phyloP scores from a whole-genome alignment of 1,140 invertebrate species.

The Muscidifurax raptorellus region DNA sequence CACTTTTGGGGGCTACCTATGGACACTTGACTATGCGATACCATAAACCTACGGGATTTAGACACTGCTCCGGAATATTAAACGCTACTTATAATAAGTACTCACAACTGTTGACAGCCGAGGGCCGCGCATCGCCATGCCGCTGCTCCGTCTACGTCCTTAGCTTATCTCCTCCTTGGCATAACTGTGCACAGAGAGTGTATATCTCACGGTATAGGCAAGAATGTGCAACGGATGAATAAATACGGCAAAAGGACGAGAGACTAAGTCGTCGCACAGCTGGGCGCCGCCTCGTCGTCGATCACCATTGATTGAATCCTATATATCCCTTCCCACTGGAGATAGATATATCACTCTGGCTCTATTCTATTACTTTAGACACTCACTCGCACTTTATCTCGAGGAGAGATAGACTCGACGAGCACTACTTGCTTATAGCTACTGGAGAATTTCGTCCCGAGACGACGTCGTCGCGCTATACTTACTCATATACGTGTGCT shows the following conservation, averaged over 20 bases:
- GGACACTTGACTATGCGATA: neutral
- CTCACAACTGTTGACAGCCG: conserved; percentile 50
- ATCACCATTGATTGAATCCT: neutral
- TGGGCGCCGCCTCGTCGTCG: conserved; percentile 3
- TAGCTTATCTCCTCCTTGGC: neutral
- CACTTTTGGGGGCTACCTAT: neutral
- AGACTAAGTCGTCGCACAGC: neutral
- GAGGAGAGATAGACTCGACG: neutral
- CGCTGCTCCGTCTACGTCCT: neutral
- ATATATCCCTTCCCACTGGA: neutral
- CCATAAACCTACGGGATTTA: neutral
- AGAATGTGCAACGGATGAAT: neutral
- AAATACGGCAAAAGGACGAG: neutral
- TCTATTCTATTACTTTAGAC: neutral
- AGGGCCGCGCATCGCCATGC: conserved; percentile 30
- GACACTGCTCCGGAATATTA: neutral
- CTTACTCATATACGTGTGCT: neutral
- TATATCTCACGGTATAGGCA: neutral
- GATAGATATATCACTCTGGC: neutral
- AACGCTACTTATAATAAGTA: conserved; percentile 38
- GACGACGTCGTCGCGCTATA: neutral
- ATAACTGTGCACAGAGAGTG: neutral
- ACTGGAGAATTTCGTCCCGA: neutral
- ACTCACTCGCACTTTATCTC: neutral
- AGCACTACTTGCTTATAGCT: neutral